Percentiles rank a stretch among this genome's conserved stretches.
phyloP scores from a whole-genome alignment of 1,140 invertebrate species.

The Vanessa atalanta region DNA sequence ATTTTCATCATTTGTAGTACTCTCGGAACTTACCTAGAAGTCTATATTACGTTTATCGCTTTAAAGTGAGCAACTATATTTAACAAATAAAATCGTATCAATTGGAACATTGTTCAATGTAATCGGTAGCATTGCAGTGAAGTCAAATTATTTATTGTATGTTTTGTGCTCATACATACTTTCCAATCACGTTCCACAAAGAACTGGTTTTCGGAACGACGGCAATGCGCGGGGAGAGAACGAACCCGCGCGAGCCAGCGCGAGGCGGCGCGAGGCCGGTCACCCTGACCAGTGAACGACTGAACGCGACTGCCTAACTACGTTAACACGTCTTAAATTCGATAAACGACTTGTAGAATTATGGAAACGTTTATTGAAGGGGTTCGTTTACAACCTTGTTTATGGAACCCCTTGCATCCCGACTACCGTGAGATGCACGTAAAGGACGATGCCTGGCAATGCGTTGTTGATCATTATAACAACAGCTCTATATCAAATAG shows the following conservation, averaged over 20 bases:
- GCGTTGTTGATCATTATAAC: constrained; percentile 60
- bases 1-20: too few relatives aligned
- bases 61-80: too few relatives aligned
- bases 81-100: too few relatives aligned
- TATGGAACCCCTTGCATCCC: constrained; percentile 71
- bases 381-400: constrained; percentile 61
- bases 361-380: constrained; percentile 72
- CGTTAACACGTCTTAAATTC: constrained; percentile 3
- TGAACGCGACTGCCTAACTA: constrained; percentile 19
- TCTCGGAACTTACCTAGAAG: too few relatives aligned
- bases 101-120: neutral
- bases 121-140: neutral
- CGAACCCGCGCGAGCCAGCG: constrained; percentile 53
- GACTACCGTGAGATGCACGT: constrained; percentile 65
- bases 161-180: constrained; percentile 25
- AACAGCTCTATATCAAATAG: constrained; percentile 61
- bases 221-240: constrained; percentile 43
- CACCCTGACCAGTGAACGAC: constrained; percentile 35
- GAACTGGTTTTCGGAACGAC: constrained; percentile 45
- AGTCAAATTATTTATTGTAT: constrained; percentile 3
- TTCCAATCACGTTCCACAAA: constrained; percentile 40
- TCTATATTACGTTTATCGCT: neutral
- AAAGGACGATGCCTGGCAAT: constrained; percentile 66
- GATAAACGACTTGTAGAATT: neutral
- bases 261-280: constrained; percentile 55